Conservation (phyloP, 2,888 invertebrate genomes). For the Pelosia muscerda region DNA sequence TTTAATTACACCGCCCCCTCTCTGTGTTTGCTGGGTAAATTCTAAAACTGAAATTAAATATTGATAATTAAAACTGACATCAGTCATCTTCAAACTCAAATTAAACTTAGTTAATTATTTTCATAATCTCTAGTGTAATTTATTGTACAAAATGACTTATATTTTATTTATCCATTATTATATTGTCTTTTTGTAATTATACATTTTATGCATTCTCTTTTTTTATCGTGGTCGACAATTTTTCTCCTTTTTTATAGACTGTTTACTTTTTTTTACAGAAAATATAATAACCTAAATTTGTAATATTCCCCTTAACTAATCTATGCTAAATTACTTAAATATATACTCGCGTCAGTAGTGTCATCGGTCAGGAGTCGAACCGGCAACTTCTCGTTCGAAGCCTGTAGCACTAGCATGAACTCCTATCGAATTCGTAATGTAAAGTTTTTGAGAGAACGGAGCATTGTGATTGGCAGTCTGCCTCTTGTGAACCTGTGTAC, state of each 20-base stretch:
- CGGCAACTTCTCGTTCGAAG: too few relatives aligned
- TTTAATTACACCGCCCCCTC: too few relatives aligned
- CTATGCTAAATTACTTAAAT: too few relatives aligned
- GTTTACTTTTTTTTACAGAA: neutral
- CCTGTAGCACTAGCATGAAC: too few relatives aligned
- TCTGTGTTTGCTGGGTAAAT: neutral
- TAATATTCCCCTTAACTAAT: neutral
- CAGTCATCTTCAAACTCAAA: neutral
- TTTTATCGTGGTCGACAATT: slow-evolving; percentile 11
- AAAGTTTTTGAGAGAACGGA: too few relatives aligned
- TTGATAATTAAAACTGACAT: neutral
- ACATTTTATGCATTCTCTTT: neutral
- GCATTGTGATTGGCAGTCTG: too few relatives aligned
- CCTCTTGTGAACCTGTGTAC: too few relatives aligned
- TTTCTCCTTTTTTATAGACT: neutral
- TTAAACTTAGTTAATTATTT: neutral
- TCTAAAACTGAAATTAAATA: too few relatives aligned
- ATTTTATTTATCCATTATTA: neutral
- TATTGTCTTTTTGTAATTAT: slow-evolving; percentile 8
- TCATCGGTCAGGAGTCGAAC: too few relatives aligned
- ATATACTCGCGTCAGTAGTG: too few relatives aligned
- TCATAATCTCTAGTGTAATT: neutral
- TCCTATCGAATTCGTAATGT: too few relatives aligned
- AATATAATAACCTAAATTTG: neutral
- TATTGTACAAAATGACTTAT: neutral